phyloP scores from a whole-genome alignment of 2,113 vertebrate species.

The Pterocles orientalis region DNA sequence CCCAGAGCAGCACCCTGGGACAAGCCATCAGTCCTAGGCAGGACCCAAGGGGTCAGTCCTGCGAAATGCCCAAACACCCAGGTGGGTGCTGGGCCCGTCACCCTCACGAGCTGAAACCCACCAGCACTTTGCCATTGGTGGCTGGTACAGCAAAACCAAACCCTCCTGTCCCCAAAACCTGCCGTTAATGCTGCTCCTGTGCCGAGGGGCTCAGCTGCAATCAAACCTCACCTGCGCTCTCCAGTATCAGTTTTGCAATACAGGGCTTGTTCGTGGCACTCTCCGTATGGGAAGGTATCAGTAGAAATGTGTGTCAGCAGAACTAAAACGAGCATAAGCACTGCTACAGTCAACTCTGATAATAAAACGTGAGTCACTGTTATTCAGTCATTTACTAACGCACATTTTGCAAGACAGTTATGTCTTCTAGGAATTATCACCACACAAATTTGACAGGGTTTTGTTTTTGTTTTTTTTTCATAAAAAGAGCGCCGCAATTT shows the following conservation, averaged over 20 bases:
- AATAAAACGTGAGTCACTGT: conserved; percentile 30
- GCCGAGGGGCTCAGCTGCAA: background rate
- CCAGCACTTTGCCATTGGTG: background rate
- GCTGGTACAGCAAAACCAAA: background rate
- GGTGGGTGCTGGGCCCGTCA: background rate
- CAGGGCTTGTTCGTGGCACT: background rate
- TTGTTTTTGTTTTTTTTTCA: too few relatives aligned
- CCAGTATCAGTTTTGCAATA: background rate
- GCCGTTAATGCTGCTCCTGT: background rate
- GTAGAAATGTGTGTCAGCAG: background rate
- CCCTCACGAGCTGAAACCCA: background rate
- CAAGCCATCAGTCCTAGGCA: too few relatives aligned
- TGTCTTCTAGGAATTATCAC: background rate
- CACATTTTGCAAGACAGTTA: background rate
- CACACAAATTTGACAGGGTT: background rate
- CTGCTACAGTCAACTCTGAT: background rate
- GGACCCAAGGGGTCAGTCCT: background rate
- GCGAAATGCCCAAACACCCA: rapidly evolving
- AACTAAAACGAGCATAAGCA: background rate
- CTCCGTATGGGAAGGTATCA: background rate
- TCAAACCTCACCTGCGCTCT: background rate
- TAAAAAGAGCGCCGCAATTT: background rate
- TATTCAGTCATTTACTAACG: background rate
- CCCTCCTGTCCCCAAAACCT: background rate
- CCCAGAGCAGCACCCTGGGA: rapidly evolving